These are phyloP conservation scores for Etheostoma spectabile DNA, from an alignment of 2,113 vertebrate species.

Conservation along the genomic window DNA sequence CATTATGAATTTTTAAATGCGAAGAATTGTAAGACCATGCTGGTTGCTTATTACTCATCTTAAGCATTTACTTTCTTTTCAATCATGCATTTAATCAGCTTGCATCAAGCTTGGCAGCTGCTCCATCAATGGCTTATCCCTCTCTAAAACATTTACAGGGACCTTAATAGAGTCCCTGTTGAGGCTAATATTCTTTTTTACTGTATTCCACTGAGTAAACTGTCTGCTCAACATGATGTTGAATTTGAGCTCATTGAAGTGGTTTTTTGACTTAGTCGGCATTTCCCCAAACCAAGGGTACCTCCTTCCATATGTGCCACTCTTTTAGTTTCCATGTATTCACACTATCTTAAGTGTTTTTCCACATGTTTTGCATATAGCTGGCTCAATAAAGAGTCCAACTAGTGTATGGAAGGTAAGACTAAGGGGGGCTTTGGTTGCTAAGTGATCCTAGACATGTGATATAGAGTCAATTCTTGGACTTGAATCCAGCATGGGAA, in stretches of 20 bases:
- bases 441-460: not conserved
- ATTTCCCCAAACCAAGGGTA: not conserved
- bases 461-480: not conserved
- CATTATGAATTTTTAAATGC: not conserved
- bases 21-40: not conserved
- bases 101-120: not conserved
- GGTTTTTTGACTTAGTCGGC: not conserved
- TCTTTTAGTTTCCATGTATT: not conserved
- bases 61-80: not conserved
- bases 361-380: not conserved
- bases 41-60: not conserved
- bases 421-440: not conserved
- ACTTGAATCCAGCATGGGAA: not conserved
- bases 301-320: not conserved
- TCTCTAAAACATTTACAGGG: not conserved
- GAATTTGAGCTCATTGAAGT: not conserved
- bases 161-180: not conserved
- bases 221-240: not conserved
- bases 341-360: not conserved
- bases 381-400: not conserved
- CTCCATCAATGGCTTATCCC: not conserved
- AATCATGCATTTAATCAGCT: not conserved
- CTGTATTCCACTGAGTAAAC: not conserved
- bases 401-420: not conserved
- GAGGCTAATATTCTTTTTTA: not conserved